A percentile compares a stretch with the other conserved stretches of the same genome.
Evolutionary conservation across 2,113 vertebrate species (phyloP).

Genomic region (Harpagus bidentatus): DNA sequence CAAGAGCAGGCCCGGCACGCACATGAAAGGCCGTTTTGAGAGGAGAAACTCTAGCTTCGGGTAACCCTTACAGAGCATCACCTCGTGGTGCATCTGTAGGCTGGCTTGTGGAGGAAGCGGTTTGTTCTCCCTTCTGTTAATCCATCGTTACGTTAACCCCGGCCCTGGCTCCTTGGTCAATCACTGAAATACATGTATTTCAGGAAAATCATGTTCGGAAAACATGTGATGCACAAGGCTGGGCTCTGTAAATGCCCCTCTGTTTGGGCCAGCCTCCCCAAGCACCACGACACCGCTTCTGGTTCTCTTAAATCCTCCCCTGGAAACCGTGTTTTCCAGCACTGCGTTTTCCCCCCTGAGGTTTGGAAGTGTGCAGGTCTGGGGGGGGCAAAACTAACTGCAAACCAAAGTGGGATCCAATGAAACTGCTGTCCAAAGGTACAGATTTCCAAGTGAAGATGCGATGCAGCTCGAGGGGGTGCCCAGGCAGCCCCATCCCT

Average conservation of each 20-base stretch:
- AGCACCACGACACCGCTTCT: rapidly evolving
- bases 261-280: neutral
- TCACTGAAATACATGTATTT: neutral
- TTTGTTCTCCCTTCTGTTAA: too few species aligned
- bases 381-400: neutral
- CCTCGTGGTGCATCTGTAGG: neutral
- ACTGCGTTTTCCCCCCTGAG: neutral
- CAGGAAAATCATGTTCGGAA: neutral
- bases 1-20: neutral
- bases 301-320: neutral
- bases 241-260: neutral
- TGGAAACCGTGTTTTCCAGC: neutral
- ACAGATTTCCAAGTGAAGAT: neutral
- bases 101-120: rapidly evolving
- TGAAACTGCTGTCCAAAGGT: neutral
- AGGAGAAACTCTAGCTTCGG: too few species aligned
- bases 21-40: neutral
- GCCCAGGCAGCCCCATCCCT: neutral
- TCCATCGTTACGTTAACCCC: neutral
- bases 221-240: rapidly evolving
- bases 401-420: neutral
- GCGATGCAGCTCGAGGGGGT: neutral
- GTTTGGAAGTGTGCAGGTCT: neutral
- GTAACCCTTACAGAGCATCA: neutral
- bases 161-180: neutral